A percentile compares a stretch with the other conserved stretches of the same genome.
phyloP scores from a whole-genome alignment of 2,888 invertebrate genomes.

The Meghimatium bilineatum region DNA sequence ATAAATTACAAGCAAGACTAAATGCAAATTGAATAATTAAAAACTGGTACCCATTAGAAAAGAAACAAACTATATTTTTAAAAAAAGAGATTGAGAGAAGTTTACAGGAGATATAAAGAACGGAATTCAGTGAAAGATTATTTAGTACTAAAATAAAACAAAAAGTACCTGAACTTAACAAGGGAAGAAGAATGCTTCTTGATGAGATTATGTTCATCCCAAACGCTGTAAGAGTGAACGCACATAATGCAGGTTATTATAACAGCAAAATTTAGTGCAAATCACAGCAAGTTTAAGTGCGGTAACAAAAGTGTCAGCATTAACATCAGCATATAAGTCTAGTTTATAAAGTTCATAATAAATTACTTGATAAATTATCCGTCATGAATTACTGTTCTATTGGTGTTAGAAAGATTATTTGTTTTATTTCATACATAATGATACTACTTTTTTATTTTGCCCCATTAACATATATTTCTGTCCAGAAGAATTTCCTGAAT shows the following conservation, averaged over 20 bases:
- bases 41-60: neutral
- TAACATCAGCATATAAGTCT: neutral
- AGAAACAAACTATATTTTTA: neutral
- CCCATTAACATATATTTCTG: too few species aligned
- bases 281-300: neutral
- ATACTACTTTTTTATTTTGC: too few species aligned
- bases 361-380: too few species aligned
- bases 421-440: too few species aligned
- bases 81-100: neutral
- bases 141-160: neutral
- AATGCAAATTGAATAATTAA: neutral
- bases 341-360: too few species aligned
- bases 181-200: slow-evolving; percentile 25
- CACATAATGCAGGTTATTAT: neutral
- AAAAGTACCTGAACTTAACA: slow-evolving; percentile 36
- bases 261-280: neutral
- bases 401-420: too few species aligned
- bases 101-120: neutral
- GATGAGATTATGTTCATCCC: slow-evolving; percentile 38
- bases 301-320: neutral
- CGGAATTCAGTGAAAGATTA: neutral
- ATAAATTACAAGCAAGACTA: neutral
- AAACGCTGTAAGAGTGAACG: slow-evolving; percentile 14
- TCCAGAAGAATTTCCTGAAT: too few species aligned
- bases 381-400: too few species aligned